These are phyloP conservation scores for Cuculus canorus DNA, from an alignment of 2,797 vertebrate species.

Conservation along the genomic window DNA sequence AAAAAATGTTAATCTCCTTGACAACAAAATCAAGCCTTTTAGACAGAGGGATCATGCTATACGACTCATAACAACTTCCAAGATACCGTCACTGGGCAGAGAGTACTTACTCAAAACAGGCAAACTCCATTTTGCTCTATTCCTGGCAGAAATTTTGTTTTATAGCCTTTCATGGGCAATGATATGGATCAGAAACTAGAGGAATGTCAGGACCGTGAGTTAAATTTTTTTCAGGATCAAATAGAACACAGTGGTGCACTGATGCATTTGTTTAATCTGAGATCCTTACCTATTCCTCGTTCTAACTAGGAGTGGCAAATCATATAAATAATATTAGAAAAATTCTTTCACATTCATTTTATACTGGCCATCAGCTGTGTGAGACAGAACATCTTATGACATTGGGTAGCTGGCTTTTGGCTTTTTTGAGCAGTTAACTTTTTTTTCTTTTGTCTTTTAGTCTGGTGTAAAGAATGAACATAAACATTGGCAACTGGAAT, in stretches of 20 bases:
- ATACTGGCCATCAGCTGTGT: background rate
- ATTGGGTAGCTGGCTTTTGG: background rate
- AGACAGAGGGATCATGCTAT: background rate
- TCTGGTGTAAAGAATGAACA: background rate
- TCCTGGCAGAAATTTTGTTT: background rate
- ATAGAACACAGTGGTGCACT: background rate
- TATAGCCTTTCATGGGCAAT: background rate
- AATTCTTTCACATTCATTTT: background rate
- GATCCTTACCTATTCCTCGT: background rate
- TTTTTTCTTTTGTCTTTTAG: background rate
- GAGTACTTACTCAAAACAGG: background rate
- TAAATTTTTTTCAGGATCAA: background rate
- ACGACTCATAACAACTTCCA: background rate
- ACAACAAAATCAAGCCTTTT: constrained; percentile 37
- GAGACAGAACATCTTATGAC: background rate
- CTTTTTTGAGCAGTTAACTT: background rate
- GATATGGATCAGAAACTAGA: background rate
- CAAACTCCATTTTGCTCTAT: fast-evolving
- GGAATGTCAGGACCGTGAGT: background rate
- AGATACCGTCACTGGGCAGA: background rate
- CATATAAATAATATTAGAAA: background rate
- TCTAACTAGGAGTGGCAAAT: background rate
- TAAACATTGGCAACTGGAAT: background rate
- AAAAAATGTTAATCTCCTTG: constrained; percentile 54
- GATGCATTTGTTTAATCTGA: fast-evolving